Evolutionary conservation across 2,113 vertebrate species (phyloP), one percentile per base, ranked within the genome.

Genomic region (Porphyrio hochstetteri): DNA sequence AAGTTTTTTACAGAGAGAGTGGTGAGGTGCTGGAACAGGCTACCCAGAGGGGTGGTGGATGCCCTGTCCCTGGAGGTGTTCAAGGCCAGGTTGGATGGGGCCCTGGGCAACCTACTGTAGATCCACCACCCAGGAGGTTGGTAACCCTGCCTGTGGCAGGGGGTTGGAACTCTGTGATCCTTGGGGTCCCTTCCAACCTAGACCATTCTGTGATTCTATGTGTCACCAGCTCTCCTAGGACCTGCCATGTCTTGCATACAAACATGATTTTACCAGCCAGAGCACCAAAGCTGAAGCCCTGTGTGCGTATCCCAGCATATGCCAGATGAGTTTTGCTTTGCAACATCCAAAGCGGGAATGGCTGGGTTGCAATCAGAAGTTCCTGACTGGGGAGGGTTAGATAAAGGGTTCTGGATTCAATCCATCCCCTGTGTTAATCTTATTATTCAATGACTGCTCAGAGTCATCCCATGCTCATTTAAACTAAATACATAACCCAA

Each of bases 401-500:
- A 80, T 86, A 89, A 96, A 91, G 50, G 59, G 36, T 95, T 95
- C 92, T 93, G 81, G 24, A 94, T 96, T 91, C 93, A 93, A 40
- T 88, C 42, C 29, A 67, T 91, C 77, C 87, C 74, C 48, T 86
- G 50, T 85, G 83, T 82, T 90, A 97, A 96, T 96, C 96, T 92
- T 82, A n/a, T 97, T 96, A 97, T 90, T 96, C 72, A 60, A 5
- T 55, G 71, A 64, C 82, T 92, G 52, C 90, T 93, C 89, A 96
- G 44, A 92, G 83, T 36, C 42, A 82, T 74, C 78, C 88, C 63
- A 4, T 93, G 81, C 70, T 96, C 78, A 80, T 94, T 92, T 92
- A 91, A 90, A 93, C 91, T 97, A 95, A 96, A 94, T 59, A 85
- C 86, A 69, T 96, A 94, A 97, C 86, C 92, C 91, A 93, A 96